Base-by-base conservation (phyloP, 2,888 invertebrate genomes). In the Chrysolina haemoptera region DNA sequence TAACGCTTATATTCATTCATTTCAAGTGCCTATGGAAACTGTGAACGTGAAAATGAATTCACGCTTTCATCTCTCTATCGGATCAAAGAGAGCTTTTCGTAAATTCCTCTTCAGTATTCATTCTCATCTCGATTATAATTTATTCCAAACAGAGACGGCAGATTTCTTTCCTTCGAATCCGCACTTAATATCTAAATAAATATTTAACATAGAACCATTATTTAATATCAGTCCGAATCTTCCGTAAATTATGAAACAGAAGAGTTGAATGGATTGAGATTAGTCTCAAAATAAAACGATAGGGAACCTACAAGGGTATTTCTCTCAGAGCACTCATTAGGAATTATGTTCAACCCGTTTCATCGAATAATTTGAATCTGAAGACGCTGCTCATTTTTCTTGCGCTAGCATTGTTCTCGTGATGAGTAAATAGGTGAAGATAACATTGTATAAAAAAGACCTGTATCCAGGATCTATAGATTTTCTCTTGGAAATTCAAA, bases 1-100 rank as follows among this genome's bases (percentile, higher is more conserved):
- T 53, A 11, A 35, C 67, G 53, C 18, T 59, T 59, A 27, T 59
- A 9, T 59, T 59, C 59, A 59, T 22, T 22, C 59, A 35, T 35
- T 59, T 35, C 59, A 16, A 59, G 59, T 35, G 59, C 22, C 35
- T 59, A 59, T 59, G 59, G 35, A 59, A 59, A 59, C 59, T 59
- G 59, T 59, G 59, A 59, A 59, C 59, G 59, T 59, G 35, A 27
- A n/a, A 59, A 59, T 59, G 35, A 59, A 59, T 59, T 59, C 27
- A n/a, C 9, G 22, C 22, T 59, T 35, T 14, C 59, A n/a, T 22
- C 59, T 59, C 59, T 35, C n/a, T 59, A 27, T 35, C 59, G 35
- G 10, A 59, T 59, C 59, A 59, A 59, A 35, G 35, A 35, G 59
- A 59, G 59, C 27, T 59, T 59, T 59, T 59, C 27, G 6, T 16